Percentiles rank a stretch among this genome's conserved stretches.
phyloP scores from a whole-genome alignment of 2,797 vertebrate genomes.

The Amniataba percoides region DNA sequence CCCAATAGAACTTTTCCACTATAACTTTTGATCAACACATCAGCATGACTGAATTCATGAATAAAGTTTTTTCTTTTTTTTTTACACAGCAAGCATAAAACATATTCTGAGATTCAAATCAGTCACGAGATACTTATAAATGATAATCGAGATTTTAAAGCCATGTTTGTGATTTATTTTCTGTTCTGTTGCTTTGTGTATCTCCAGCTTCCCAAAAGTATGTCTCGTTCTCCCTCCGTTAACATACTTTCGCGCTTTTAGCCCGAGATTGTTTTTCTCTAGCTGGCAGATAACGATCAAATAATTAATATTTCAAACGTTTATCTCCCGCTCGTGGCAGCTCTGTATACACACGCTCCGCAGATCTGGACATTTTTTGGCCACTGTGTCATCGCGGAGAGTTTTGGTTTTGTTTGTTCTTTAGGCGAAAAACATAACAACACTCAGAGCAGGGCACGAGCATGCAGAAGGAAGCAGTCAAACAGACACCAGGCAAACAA shows the following conservation, averaged over 20 bases:
- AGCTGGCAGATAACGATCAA: conserved; percentile 66
- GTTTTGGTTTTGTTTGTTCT: conserved; percentile 63
- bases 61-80: background rate
- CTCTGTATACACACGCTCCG: conserved; percentile 67
- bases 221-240: background rate
- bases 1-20: conserved; percentile 55
- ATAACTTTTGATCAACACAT: conserved; percentile 25
- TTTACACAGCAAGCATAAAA: background rate
- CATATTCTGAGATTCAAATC: background rate
- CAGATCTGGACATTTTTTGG: conserved; percentile 43
- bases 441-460: background rate
- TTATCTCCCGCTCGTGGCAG: conserved; percentile 69
- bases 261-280: conserved; percentile 50
- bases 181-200: conserved; percentile 15
- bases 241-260: conserved; percentile 6
- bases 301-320: conserved; percentile 71
- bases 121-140: too few relatives aligned
- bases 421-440: conserved; percentile 33
- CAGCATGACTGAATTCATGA: background rate
- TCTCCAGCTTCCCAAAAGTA: conserved; percentile 22
- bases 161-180: conserved; percentile 12
- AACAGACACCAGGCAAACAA: conserved; percentile 32
- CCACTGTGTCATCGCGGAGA: conserved; percentile 27
- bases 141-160: background rate
- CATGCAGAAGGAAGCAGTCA: conserved; percentile 26